phyloP scores from a whole-genome alignment of 2,797 vertebrate species.

The Menidia menidia region DNA sequence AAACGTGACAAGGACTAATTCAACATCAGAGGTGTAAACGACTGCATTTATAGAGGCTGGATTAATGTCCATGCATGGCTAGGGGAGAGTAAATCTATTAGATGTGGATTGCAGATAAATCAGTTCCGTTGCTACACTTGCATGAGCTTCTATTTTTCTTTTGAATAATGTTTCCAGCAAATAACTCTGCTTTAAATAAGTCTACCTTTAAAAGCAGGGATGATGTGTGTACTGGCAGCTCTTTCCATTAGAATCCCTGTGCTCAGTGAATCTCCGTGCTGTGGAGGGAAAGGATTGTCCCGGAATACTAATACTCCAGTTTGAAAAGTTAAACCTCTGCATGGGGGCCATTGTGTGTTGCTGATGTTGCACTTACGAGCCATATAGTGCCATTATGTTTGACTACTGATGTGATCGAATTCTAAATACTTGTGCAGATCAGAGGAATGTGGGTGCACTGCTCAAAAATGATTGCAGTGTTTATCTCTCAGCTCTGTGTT shows the following conservation, averaged over 20 bases:
- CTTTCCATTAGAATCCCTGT: slow-evolving; percentile 75
- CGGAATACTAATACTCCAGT: slow-evolving; percentile 62
- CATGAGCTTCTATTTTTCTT: slow-evolving; percentile 64
- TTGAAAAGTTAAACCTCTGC: slow-evolving; percentile 38
- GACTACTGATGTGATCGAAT: slow-evolving; percentile 52
- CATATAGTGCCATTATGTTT: slow-evolving; percentile 26
- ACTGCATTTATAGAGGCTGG: slow-evolving; percentile 47
- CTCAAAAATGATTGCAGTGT: slow-evolving; percentile 35
- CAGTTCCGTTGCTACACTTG: slow-evolving; percentile 53
- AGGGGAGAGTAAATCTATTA: slow-evolving; percentile 71
- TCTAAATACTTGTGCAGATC: slow-evolving; percentile 42
- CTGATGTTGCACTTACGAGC: slow-evolving; percentile 57
- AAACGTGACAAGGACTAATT: slow-evolving; percentile 64
- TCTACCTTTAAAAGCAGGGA: slow-evolving; percentile 58
- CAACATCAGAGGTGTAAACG: slow-evolving; percentile 44
- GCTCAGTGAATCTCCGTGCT: slow-evolving; percentile 63
- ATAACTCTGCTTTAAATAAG: slow-evolving; percentile 59
- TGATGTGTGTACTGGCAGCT: slow-evolving; percentile 69
- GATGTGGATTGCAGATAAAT: slow-evolving; percentile 78
- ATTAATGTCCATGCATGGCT: slow-evolving; percentile 63
- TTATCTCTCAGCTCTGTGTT: slow-evolving; percentile 25
- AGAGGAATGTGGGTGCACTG: slow-evolving; percentile 16
- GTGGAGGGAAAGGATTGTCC: slow-evolving; percentile 48
- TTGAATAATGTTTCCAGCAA: slow-evolving; percentile 69
- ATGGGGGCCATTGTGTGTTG: slow-evolving; percentile 33